A percentile compares a stretch with the other conserved stretches of the same genome.
phyloP scores from a whole-genome alignment of 1,140 invertebrate genomes.

The Holotrichia oblita region DNA sequence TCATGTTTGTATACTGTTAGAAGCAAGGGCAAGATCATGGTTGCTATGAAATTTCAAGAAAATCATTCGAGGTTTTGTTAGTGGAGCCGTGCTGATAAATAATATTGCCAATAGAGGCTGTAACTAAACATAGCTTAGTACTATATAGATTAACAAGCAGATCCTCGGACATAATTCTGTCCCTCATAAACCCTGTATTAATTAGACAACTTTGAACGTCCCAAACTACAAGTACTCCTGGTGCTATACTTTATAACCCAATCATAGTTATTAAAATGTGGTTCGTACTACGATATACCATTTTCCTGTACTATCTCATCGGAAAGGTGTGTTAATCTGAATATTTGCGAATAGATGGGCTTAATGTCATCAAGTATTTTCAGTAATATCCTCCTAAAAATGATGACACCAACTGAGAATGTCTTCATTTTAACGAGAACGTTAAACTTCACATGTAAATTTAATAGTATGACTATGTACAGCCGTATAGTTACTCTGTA shows the following conservation, averaged over 20 bases:
- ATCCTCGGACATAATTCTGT: slow-evolving; percentile 12
- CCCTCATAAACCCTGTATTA: slow-evolving; percentile 30
- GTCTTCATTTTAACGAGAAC: not conserved
- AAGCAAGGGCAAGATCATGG: not conserved
- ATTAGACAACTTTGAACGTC: slow-evolving; percentile 3
- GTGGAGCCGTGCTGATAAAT: not conserved
- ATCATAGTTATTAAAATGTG: slow-evolving; percentile 16
- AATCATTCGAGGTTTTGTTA: not conserved
- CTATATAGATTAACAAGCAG: slow-evolving; percentile 1
- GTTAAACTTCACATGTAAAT: not conserved
- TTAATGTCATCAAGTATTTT: not conserved
- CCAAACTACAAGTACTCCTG: slow-evolving; percentile 4
- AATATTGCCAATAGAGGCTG: not conserved
- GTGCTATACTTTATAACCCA: not conserved
- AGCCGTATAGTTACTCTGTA: too few species aligned
- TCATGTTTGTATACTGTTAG: too few species aligned
- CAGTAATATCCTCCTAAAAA: not conserved
- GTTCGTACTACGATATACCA: not conserved
- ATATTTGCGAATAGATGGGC: not conserved
- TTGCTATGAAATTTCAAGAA: not conserved
- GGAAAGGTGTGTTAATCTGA: too few species aligned
- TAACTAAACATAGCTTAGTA: not conserved
- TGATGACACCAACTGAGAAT: not conserved
- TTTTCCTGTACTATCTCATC: not conserved
- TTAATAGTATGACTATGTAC: too few species aligned